Base-by-base conservation (phyloP, 1,140 invertebrate genomes). In the Panagrolaimus sp. region DNA sequence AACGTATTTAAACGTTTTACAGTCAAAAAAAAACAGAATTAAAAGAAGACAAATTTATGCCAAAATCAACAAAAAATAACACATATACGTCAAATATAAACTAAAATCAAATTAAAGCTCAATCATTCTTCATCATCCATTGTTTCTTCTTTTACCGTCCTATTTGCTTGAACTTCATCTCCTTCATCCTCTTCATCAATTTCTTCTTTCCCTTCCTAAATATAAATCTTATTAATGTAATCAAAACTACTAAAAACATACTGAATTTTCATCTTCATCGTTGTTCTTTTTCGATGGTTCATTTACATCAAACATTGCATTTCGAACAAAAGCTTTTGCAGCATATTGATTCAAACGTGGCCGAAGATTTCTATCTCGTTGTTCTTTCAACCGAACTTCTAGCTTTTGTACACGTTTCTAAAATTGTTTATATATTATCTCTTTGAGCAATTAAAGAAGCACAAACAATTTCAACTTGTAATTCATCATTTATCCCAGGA, bases 251-350 rank as follows among this genome's bases (percentile, higher is more conserved):
- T 12, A 17, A 24, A 7, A 24, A 55, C 17, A 8, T 24, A 55
- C 6, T 9, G 15, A 12, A 26, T 26, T 17, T 55, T 55, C 17
- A 64, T 21, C 12, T 32, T 64, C 17, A 43, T 43, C 63, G 15
- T 24, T 65, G 4, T 15, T 32, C 28, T 44, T 43, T 15, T 4
- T 15, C 4, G 38, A 38, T 12, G 24, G 24, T 14, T 43, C 63
- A 12, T 44, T 46, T 14, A 65, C 63, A 38, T 65, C 63, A 65
- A 65, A 65, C 63, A 65, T 43, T 8, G 63, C 63, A 65, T 65
- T 65, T 32, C 63, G 15, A 65, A 65, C 63, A 38, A 65, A 65
- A 4, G 63, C 32, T 32, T 65, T 65, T 8, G 38, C 63, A 44
- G 63, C 38, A 43, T 21, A 14, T 43, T 65, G 28, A 44, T 65